Percentiles rank a stretch among this genome's conserved stretches.
Evolutionary conservation across 2,797 vertebrate species (phyloP).

Genomic region (Sparidentex hasta): DNA sequence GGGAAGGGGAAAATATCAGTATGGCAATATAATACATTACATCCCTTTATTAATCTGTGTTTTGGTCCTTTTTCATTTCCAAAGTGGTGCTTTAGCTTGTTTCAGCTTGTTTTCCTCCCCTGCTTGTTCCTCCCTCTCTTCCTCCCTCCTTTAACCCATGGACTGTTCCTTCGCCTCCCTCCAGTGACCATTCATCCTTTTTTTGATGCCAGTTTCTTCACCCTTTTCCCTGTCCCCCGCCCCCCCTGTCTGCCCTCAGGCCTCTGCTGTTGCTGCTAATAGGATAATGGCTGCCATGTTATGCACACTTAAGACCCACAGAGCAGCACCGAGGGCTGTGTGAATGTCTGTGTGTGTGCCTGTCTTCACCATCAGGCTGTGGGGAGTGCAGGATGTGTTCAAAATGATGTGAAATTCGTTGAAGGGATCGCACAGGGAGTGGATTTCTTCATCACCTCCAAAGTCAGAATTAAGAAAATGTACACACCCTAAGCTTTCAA

Average conservation of each 20-base stretch:
- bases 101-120: slow-evolving; percentile 22
- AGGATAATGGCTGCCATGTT: slow-evolving; percentile 88
- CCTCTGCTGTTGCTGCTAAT: slow-evolving; percentile 82
- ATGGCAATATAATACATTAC: not conserved
- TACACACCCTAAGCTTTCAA: slow-evolving; percentile 14
- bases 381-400: slow-evolving; percentile 39
- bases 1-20: too few relatives aligned
- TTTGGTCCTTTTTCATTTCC: slow-evolving; percentile 8
- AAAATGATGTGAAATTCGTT: slow-evolving; percentile 40
- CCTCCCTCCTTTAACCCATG: slow-evolving; percentile 7
- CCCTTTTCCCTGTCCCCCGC: slow-evolving; percentile 14
- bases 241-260: slow-evolving; percentile 60
- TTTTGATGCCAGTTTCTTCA: slow-evolving; percentile 38
- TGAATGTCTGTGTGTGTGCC: slow-evolving; percentile 39
- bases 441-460: slow-evolving; percentile 22
- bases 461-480: slow-evolving; percentile 32
- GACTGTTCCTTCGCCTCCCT: slow-evolving; percentile 29
- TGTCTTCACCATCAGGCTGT: slow-evolving; percentile 1
- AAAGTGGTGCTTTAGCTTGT: slow-evolving; percentile 11
- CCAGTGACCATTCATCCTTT: slow-evolving; percentile 27
- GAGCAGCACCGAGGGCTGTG: slow-evolving; percentile 63
- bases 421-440: slow-evolving; percentile 16
- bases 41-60: not conserved
- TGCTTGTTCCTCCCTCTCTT: slow-evolving; percentile 24
- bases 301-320: slow-evolving; percentile 82